Base-by-base conservation (phyloP, 2,888 invertebrate species). In the Pyrrhopygopsis socrates region DNA sequence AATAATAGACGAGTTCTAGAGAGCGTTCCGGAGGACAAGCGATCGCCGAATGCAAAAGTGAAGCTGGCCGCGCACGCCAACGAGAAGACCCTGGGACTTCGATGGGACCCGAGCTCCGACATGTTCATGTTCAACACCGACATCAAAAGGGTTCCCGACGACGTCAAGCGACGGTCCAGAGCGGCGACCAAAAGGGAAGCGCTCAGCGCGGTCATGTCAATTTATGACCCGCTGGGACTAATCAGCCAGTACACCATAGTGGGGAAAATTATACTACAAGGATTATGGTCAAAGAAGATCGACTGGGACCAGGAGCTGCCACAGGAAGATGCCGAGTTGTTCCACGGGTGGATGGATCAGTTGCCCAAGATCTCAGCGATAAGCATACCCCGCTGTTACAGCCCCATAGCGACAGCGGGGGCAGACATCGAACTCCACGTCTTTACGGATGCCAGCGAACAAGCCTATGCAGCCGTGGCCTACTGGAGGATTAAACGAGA, bases 151-250 rank as follows among this genome's bases (percentile, higher is more conserved):
- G 73, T 76, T 2, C 73, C 77, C 5, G 58, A 34, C 4, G 80
- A 76, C 20, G 81, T 84, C 11, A 50, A 63, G 2, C 38, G 22
- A 13, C 67, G 24, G 5, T n/a, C n/a, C n/a, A n/a, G n/a, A n/a
- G n/a, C 24, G 18, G 24, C 34, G 73, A 81, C 79, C 11, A 84
- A 84, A 22, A 34, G 82, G 11, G 86, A 87, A 38, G 67, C 74
- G 0, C 34, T 77, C 29, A 0, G 86, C 93, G 8, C 95, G 93
- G 95, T 94, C 93, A 0, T 83, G 83, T 71, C 75, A 2, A 63
- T 95, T 0, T 96, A 93, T 73, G 95, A 96, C 63, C 95, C 95
- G 9, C 30, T 86, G n/a, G 84, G 86, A 6, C 77, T 88, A 50
- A 67, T 83, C 2, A 60, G 70, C 0, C 87, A 77, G 50, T 29